Evolutionary conservation across 2,888 invertebrate genomes (phyloP).

Genomic region (Cyaniris semiargus): DNA sequence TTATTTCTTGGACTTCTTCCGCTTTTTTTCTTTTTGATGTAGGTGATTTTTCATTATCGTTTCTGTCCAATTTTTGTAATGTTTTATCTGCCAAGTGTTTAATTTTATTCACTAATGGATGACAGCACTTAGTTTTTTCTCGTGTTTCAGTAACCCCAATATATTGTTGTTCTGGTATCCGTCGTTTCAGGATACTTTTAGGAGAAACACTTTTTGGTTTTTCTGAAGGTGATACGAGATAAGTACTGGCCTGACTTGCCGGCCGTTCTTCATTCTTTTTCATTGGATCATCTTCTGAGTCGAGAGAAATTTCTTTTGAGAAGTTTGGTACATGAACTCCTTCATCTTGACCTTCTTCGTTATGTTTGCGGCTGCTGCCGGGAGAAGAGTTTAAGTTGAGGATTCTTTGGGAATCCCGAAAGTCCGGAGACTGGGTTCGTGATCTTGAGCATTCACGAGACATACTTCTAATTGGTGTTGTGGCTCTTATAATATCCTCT

Average conservation of each 20-base stretch:
- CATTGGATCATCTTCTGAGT: slow-evolving; percentile 68
- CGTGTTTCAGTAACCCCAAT: slow-evolving; percentile 70
- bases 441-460: slow-evolving; percentile 72
- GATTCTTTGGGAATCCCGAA: slow-evolving; percentile 64
- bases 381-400: slow-evolving; percentile 74
- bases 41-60: slow-evolving; percentile 68
- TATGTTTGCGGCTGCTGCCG: slow-evolving; percentile 73
- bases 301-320: slow-evolving; percentile 73
- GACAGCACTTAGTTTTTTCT: slow-evolving; percentile 79
- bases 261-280: slow-evolving; percentile 57
- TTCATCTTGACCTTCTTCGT: slow-evolving; percentile 72
- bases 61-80: slow-evolving; percentile 75
- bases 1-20: slow-evolving; percentile 80
- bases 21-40: slow-evolving; percentile 70
- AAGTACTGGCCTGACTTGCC: slow-evolving; percentile 54
- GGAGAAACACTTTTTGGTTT: slow-evolving; percentile 70
- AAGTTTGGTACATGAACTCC: slow-evolving; percentile 74
- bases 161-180: slow-evolving; percentile 66
- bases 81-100: slow-evolving; percentile 83
- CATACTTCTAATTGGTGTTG: slow-evolving; percentile 73
- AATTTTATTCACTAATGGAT: slow-evolving; percentile 83
- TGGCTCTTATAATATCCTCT: slow-evolving; percentile 73
- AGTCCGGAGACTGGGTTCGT: slow-evolving; percentile 68
- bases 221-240: slow-evolving; percentile 59
- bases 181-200: slow-evolving; percentile 79